Base-by-base conservation (phyloP, 2,888 invertebrate species). In the Pomacea canaliculata region DNA sequence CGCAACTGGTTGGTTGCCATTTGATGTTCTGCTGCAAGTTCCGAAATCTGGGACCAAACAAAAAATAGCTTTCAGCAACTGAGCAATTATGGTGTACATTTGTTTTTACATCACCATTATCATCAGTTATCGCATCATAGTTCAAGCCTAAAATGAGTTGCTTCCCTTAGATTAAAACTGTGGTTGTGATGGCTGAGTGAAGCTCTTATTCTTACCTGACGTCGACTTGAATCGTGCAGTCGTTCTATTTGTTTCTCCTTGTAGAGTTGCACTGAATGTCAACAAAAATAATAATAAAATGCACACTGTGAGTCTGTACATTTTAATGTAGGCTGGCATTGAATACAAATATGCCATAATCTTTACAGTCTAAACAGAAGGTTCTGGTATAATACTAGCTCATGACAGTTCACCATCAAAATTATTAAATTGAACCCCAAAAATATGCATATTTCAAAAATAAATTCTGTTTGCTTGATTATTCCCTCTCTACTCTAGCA, bases 11-110 rank as follows among this genome's bases (percentile, higher is more conserved):
- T 81, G 56, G 83, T 78, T 10, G 80, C 80, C 49, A 81, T 73
- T 62, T 82, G 78, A 77, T 83, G 79, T 23, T 86, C 85, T n/a
- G 80, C 68, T 66, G 78, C 80, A 71, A 83, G 48, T 59, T 84
- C 84, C 13, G 81, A 62, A 65, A 83, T 72, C 85, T 84, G 76
- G 12, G 76, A 72, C 48, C 23, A 76, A 68, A 4, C 23, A 13
- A 56, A 13, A 37, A 10, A 10, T 7, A 16, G 16, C 8, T 56
- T 56, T 16, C 65, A 65, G 7, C 2, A 65, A 65, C 8, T 68
- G 71, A 12, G 23, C 13, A 60, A 62, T n/a, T 27, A 8, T n/a
- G 37, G 23, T 12, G 65, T 65, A 23, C 12, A 12, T 9, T 27
- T 19, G 8, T 65, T 65, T 23, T 16, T 16, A 27, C 0, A 12